phyloP scores from a whole-genome alignment of 2,113 vertebrate species.

The Melanotaenia duboulayi region DNA sequence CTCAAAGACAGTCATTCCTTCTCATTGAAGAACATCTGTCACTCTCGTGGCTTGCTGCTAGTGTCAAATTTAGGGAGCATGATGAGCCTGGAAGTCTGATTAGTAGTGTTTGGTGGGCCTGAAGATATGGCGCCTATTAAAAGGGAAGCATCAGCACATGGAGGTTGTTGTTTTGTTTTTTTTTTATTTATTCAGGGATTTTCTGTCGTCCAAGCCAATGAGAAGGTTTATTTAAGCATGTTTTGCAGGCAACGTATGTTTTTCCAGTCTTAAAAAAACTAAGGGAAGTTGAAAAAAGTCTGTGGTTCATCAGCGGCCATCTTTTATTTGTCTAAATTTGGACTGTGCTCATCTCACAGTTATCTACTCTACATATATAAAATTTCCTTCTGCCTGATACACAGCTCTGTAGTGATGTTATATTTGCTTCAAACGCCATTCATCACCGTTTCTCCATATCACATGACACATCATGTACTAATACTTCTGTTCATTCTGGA shows the following conservation, averaged over 20 bases:
- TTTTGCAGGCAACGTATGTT: no score
- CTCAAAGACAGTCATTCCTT: constrained; percentile 62
- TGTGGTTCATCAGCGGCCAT: constrained; percentile 42
- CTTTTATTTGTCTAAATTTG: constrained; percentile 14
- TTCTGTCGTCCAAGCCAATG: no score
- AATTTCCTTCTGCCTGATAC: neutral
- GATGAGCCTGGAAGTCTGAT: constrained; percentile 18
- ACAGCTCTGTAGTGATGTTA: neutral
- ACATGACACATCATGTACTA: constrained; percentile 38
- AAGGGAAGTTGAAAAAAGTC: neutral
- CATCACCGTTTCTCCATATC: constrained; percentile 26
- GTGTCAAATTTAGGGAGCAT: constrained; percentile 46
- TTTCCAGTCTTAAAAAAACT: no score
- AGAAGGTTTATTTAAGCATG: no score
- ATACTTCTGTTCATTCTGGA: neutral
- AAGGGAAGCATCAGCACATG: constrained; percentile 20
- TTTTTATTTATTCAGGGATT: no score
- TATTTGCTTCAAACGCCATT: constrained; percentile 42
- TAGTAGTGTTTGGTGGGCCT: constrained; percentile 31
- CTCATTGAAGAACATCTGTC: constrained; percentile 24
- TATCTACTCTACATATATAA: neutral
- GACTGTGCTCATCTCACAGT: neutral
- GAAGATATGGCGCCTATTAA: constrained; percentile 44
- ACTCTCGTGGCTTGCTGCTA: constrained; percentile 29
- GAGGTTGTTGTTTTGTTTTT: no score